Conservation (phyloP, 53 echinoderm and acorn worm species). For the Mesocentrotus franciscanus region DNA sequence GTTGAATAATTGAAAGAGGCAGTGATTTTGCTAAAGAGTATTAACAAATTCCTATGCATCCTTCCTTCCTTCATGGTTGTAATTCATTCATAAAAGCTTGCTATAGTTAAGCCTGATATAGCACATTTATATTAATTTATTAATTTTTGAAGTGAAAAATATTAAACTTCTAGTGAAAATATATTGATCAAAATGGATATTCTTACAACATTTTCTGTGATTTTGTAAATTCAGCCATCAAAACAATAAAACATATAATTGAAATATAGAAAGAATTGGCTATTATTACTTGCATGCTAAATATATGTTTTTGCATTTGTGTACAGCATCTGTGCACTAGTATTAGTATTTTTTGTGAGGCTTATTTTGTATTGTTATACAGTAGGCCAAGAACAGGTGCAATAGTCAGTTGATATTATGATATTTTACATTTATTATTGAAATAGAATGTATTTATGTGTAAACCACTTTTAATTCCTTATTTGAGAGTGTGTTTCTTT, state of each 20-base stretch:
- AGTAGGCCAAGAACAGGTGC: neutral
- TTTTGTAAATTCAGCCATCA: too few species aligned
- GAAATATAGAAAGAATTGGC: too few species aligned
- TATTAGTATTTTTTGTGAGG: neutral
- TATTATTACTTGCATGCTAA: too few species aligned
- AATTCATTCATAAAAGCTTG: neutral
- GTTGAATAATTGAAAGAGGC: too few species aligned
- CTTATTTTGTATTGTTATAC: neutral
- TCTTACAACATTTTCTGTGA: too few species aligned
- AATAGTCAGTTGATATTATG: neutral
- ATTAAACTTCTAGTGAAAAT: neutral
- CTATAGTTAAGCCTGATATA: neutral
- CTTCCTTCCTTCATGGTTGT: neutral
- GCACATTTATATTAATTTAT: neutral
- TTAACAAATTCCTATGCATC: neutral
- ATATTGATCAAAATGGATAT: too few species aligned
- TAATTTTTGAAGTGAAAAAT: too few species aligned
- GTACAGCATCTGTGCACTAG: neutral
- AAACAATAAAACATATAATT: too few species aligned
- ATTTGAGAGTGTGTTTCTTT: neutral
- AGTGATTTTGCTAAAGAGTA: neutral
- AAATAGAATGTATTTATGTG: neutral
- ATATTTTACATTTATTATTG: neutral
- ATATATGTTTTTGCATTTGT: neutral
- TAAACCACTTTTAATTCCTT: neutral